A percentile compares a stretch with the other conserved stretches of the same genome.
phyloP scores from a whole-genome alignment of 2,113 vertebrate genomes.

The Dromaius novaehollandiae region DNA sequence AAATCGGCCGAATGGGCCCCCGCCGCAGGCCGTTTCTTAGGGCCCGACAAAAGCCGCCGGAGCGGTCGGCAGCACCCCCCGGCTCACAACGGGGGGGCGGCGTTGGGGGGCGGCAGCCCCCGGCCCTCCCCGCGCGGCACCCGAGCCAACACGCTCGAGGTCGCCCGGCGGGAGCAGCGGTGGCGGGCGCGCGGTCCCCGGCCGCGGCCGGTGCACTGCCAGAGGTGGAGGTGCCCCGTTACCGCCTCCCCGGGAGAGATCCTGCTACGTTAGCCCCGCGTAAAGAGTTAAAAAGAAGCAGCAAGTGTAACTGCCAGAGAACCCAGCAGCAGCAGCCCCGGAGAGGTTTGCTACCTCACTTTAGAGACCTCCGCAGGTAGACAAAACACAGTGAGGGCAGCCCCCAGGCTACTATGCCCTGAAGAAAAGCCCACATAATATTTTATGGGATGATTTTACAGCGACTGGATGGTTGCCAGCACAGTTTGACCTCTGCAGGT shows the following conservation, averaged over 20 bases:
- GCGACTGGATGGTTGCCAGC: neutral
- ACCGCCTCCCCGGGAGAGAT: no score
- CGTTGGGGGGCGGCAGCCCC: no score
- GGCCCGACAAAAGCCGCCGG: constrained; percentile 93
- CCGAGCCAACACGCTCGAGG: no score
- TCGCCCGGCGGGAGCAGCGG: neutral
- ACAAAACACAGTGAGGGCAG: neutral
- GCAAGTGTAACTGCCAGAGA: neutral
- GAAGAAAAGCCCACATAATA: neutral
- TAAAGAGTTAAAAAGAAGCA: neutral
- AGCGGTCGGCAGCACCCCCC: constrained; percentile 91
- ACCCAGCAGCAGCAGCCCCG: accelerated
- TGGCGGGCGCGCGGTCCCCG: neutral
- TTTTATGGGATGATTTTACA: neutral
- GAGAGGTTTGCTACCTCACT: no score
- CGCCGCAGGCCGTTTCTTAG: constrained; percentile 90
- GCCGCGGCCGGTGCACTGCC: neutral
- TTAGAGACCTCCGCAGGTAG: accelerated
- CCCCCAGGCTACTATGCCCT: neutral
- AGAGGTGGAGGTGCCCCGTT: no score
- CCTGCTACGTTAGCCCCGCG: neutral
- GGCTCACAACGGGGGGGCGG: constrained; percentile 96
- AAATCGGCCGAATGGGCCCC: constrained; percentile 96
- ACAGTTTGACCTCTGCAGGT: neutral
- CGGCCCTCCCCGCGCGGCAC: no score